phyloP scores from a whole-genome alignment of 1,140 invertebrate species.

The Drosophila littoralis region DNA sequence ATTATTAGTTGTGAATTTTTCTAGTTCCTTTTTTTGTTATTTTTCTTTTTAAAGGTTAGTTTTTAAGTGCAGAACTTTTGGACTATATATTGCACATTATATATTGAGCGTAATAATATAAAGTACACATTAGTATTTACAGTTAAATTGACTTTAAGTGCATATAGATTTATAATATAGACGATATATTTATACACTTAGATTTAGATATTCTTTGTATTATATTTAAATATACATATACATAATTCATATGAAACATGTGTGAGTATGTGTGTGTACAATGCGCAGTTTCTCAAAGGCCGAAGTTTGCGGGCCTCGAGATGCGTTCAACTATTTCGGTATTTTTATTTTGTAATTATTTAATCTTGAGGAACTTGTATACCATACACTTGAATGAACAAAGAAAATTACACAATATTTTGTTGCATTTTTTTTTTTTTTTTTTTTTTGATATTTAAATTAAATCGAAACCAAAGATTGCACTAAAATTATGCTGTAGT shows the following conservation, averaged over 20 bases:
- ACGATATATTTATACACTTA: slow-evolving; percentile 32
- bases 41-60: slow-evolving; percentile 25
- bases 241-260: slow-evolving; percentile 71
- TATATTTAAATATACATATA: slow-evolving; percentile 26
- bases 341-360: slow-evolving; percentile 65
- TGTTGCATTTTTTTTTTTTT: slow-evolving; percentile 66
- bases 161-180: slow-evolving; percentile 16
- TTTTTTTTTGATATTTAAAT: slow-evolving; percentile 32
- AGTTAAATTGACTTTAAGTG: slow-evolving; percentile 65
- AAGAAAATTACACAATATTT: slow-evolving; percentile 82
- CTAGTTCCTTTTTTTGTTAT: slow-evolving; percentile 43
- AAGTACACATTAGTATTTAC: slow-evolving; percentile 52
- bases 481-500: slow-evolving; percentile 75
- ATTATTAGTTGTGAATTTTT: slow-evolving; percentile 54
- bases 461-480: slow-evolving; percentile 69
- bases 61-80: slow-evolving; percentile 32
- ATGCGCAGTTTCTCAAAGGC: slow-evolving; percentile 45
- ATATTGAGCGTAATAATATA: slow-evolving; percentile 47
- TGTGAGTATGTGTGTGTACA: slow-evolving; percentile 62
- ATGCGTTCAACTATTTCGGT: slow-evolving; percentile 60
- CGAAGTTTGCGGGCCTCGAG: slow-evolving; percentile 30
- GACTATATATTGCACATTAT: slow-evolving; percentile 54
- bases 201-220: slow-evolving; percentile 14
- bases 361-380: slow-evolving; percentile 84
- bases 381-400: slow-evolving; percentile 84